Conservation (phyloP, 2,797 vertebrate genomes). For the Harpagifer antarcticus region DNA sequence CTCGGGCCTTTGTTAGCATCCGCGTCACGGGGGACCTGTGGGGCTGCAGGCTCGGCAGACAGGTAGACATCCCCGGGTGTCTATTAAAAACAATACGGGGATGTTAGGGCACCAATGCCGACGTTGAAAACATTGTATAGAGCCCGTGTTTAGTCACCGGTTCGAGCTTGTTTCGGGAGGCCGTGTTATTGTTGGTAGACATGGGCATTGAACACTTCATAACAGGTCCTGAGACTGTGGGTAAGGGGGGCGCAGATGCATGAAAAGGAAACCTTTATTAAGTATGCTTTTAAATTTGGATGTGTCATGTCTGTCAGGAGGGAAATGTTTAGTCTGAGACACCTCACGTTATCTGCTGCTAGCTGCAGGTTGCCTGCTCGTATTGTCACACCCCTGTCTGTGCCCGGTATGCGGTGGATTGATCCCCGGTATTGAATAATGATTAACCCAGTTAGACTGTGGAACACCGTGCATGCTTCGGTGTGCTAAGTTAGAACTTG, state of each 20-base stretch:
- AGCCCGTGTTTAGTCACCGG: conserved; percentile 57
- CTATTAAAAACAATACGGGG: background rate
- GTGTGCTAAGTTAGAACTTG: conserved; percentile 54
- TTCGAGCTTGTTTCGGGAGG: conserved; percentile 72
- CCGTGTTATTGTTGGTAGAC: conserved; percentile 84
- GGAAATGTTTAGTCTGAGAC: conserved; percentile 45
- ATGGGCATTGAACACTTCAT: conserved; percentile 63
- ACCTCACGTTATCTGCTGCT: conserved; percentile 47
- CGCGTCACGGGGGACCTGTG: conserved; percentile 79
- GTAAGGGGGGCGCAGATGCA: conserved; percentile 18
- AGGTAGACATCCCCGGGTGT: conserved; percentile 49
- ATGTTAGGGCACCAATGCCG: background rate
- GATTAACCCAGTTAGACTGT: conserved; percentile 67
- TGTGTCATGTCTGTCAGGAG: conserved; percentile 62
- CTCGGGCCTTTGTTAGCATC: conserved; percentile 95
- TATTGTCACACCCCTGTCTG: conserved; percentile 79
- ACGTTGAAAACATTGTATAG: conserved; percentile 54
- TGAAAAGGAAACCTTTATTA: conserved; percentile 2
- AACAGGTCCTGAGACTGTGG: conserved; percentile 34
- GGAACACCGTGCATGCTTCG: conserved; percentile 64
- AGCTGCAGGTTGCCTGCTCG: conserved; percentile 69
- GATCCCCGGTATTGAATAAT: conserved; percentile 71
- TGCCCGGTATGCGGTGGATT: conserved; percentile 76
- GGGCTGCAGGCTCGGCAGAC: conserved; percentile 55
- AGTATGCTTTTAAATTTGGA: conserved; percentile 34